Evolutionary conservation across 1,140 invertebrate genomes (phyloP).

Genomic region (Teleopsis dalmanni): DNA sequence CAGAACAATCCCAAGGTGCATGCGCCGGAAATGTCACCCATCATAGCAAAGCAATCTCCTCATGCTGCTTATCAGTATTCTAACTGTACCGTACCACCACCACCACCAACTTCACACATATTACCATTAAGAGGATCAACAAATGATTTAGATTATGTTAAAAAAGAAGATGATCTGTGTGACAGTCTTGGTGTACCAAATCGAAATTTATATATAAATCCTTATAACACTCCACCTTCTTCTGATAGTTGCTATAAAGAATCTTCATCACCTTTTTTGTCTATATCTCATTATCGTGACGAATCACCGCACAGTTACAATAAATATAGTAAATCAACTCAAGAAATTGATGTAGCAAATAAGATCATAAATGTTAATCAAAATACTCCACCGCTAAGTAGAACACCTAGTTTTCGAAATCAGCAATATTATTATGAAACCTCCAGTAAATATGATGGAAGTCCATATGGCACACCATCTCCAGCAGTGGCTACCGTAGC

Average conservation of each 20-base stretch:
- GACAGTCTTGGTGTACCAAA: not conserved
- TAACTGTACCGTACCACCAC: slow-evolving; percentile 11
- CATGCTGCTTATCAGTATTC: slow-evolving; percentile 13
- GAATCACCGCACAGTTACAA: slow-evolving; percentile 26
- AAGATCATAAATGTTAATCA: slow-evolving; percentile 1
- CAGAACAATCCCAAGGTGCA: too few species aligned
- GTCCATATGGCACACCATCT: slow-evolving; percentile 24
- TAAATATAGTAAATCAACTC: slow-evolving; percentile 30
- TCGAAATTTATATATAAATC: slow-evolving; percentile 27
- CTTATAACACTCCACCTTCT: slow-evolving; percentile 21
- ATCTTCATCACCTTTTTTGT: slow-evolving; percentile 4
- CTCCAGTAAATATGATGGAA: slow-evolving; percentile 8
- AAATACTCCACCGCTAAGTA: slow-evolving; percentile 11
- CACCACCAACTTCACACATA: slow-evolving; percentile 2
- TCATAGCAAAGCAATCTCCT: slow-evolving; percentile 7
- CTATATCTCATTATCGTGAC: slow-evolving; percentile 2
- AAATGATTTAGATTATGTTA: slow-evolving; percentile 5
- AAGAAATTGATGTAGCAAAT: slow-evolving; percentile 10
- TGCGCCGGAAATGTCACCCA: slow-evolving; percentile 9
- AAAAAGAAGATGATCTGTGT: slow-evolving; percentile 5
- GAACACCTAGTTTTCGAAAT: not conserved
- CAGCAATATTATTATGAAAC: slow-evolving; percentile 7
- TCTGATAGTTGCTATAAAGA: slow-evolving; percentile 12
- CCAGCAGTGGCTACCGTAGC: slow-evolving; percentile 30
- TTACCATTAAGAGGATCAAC: not conserved